A percentile compares a stretch with the other conserved stretches of the same genome.
Evolutionary conservation across 2,888 invertebrate genomes (phyloP).

Genomic region (Conomelus anceps): DNA sequence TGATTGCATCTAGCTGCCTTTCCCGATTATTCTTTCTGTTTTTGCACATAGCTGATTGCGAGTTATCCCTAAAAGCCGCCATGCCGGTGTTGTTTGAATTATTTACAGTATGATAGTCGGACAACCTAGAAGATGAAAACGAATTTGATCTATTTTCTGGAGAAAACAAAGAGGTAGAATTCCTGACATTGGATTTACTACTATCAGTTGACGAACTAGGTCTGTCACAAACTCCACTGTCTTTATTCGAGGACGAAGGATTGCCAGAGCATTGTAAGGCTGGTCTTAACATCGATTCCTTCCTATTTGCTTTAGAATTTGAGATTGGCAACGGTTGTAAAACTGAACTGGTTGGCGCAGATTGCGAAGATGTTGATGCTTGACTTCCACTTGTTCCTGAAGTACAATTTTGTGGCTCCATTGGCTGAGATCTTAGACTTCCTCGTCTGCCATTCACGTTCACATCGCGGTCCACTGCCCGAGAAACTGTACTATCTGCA

Average conservation of each 20-base stretch:
- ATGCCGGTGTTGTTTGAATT: slow-evolving; percentile 37
- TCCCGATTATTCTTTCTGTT: slow-evolving; percentile 42
- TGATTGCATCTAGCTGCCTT: slow-evolving; percentile 55
- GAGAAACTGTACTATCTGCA: not conserved
- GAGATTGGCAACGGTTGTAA: not conserved
- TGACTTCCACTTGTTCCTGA: not conserved
- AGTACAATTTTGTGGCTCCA: not conserved
- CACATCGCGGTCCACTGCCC: slow-evolving; percentile 53
- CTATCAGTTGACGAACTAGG: not conserved
- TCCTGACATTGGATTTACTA: not conserved
- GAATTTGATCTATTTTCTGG: too few relatives aligned
- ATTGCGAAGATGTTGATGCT: not conserved
- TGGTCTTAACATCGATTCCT: not conserved
- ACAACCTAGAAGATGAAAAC: not conserved
- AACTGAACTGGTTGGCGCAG: not conserved
- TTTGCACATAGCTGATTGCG: slow-evolving; percentile 35
- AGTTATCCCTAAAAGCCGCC: slow-evolving; percentile 50
- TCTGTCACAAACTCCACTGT: too few relatives aligned
- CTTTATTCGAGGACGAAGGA: too few relatives aligned
- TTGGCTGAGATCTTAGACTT: slow-evolving; percentile 22
- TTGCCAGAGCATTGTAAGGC: not conserved
- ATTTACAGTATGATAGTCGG: slow-evolving; percentile 3
- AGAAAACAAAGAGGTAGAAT: not conserved
- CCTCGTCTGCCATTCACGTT: slow-evolving; percentile 57
- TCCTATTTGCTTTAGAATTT: not conserved